Percentiles rank a stretch among this genome's conserved stretches.
These are phyloP conservation scores for Parascotia fuliginaria DNA, from an alignment of 2,888 invertebrate genomes.

Conservation along the genomic window DNA sequence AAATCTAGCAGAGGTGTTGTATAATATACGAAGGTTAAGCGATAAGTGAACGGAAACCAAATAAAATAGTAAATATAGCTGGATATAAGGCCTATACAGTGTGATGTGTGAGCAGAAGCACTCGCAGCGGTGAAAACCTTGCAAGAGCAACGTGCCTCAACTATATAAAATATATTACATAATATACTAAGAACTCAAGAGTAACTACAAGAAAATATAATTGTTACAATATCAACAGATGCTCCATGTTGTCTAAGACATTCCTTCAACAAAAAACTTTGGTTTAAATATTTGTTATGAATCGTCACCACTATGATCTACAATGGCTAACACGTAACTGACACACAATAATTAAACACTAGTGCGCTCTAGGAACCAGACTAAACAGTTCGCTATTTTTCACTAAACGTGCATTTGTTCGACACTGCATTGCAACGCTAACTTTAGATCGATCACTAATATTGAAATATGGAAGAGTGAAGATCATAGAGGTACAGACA, in stretches of 20 bases:
- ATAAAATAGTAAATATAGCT: conserved; percentile 37
- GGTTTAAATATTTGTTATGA: conserved; percentile 51
- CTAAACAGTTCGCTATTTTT: conserved; percentile 65
- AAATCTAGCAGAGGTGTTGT: conserved; percentile 22
- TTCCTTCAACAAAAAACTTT: conserved; percentile 67
- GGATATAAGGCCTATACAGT: conserved; percentile 35
- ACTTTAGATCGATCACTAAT: conserved; percentile 54
- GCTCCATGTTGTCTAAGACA: conserved; percentile 75
- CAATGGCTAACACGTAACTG: conserved; percentile 63
- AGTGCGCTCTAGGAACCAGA: conserved; percentile 69
- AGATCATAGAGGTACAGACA: conserved; percentile 70
- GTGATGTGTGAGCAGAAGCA: conserved; percentile 36
- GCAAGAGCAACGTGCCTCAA: conserved; percentile 40
- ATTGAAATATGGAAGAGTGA: conserved; percentile 85
- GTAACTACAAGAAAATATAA: conserved; percentile 40
- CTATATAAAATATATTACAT: conserved; percentile 46
- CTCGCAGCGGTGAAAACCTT: conserved; percentile 31
- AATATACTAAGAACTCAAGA: conserved; percentile 42
- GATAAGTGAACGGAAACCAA: conserved; percentile 34
- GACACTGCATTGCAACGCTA: conserved; percentile 60
- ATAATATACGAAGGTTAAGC: conserved; percentile 24
- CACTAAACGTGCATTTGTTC: conserved; percentile 77
- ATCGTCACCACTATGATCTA: conserved; percentile 55
- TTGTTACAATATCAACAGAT: conserved; percentile 60
- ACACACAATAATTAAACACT: conserved; percentile 72